Evolutionary conservation across 2,888 invertebrate species (phyloP).

Genomic region (Miltochrista miniata): DNA sequence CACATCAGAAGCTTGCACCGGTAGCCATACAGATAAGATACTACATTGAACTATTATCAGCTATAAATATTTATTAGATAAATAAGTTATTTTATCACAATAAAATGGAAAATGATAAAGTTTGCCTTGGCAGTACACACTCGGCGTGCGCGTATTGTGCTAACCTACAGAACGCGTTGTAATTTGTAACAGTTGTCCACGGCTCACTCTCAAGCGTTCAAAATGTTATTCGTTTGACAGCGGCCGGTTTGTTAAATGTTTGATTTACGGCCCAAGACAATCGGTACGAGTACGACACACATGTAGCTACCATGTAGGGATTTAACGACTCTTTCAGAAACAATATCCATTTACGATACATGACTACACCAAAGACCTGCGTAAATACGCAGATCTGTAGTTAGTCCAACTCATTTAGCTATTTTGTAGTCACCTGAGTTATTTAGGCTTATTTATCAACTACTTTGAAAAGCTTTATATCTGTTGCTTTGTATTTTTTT

Average conservation of each 20-base stretch:
- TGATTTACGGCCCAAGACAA: conserved; percentile 63
- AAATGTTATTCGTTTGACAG: conserved; percentile 67
- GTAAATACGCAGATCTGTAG: no score
- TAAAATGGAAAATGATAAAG: conserved; percentile 24
- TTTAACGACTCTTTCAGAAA: conserved; percentile 47
- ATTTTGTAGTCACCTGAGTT: background rate
- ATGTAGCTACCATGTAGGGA: conserved; percentile 23
- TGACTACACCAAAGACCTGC: background rate
- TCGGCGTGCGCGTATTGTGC: conserved; percentile 10
- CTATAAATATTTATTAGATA: conserved; percentile 3
- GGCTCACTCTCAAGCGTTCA: conserved; percentile 44
- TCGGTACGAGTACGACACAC: conserved; percentile 45
- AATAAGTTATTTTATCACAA: conserved; percentile 5
- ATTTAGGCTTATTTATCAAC: no score
- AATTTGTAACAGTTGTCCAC: conserved; percentile 50
- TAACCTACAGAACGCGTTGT: conserved; percentile 38
- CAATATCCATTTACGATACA: conserved; percentile 14
- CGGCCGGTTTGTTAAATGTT: conserved; percentile 62
- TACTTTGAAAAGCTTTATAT: no score
- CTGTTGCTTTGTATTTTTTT: no score
- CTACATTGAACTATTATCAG: conserved; percentile 5
- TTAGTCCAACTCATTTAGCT: background rate
- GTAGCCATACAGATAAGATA: conserved; percentile 6
- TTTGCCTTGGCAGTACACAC: conserved; percentile 18
- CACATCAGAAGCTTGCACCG: background rate